A percentile compares a stretch with the other conserved stretches of the same genome.
phyloP scores from a whole-genome alignment of 1,140 invertebrate genomes.

The Scaptodrosophila lebanonensis region DNA sequence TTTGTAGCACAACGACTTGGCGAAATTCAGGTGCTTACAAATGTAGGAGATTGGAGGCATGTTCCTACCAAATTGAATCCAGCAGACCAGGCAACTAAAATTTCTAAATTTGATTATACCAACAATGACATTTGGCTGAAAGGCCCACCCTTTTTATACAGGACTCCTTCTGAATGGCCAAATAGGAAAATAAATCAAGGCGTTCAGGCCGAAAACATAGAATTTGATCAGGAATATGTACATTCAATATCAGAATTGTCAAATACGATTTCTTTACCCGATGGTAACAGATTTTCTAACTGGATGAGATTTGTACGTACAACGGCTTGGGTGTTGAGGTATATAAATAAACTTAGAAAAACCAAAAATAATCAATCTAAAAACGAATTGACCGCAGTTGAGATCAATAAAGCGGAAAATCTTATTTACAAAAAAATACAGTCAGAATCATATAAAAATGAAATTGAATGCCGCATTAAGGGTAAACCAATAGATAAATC shows the following conservation, averaged over 20 bases:
- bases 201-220: background rate
- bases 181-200: background rate
- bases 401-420: slow-evolving; percentile 10
- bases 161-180: background rate
- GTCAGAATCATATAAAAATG: background rate
- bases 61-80: no score
- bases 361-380: background rate
- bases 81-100: slow-evolving; percentile 57
- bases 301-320: slow-evolving; percentile 16
- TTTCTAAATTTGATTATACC: slow-evolving; percentile 2
- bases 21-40: slow-evolving; percentile 48
- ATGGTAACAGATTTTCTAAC: slow-evolving; percentile 7
- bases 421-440: slow-evolving; percentile 7
- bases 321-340: slow-evolving; percentile 1
- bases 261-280: background rate
- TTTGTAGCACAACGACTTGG: slow-evolving; percentile 46
- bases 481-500: background rate
- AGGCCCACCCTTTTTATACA: slow-evolving; percentile 4
- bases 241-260: background rate
- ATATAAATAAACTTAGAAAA: background rate
- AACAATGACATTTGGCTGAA: slow-evolving; percentile 10
- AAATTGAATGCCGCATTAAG: background rate
- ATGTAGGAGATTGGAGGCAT: slow-evolving; percentile 40
- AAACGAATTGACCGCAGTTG: background rate
- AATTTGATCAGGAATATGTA: slow-evolving; percentile 3